These are phyloP conservation scores for Archocentrus centrarchus DNA, from an alignment of 2,113 vertebrate species.

Conservation along the genomic window DNA sequence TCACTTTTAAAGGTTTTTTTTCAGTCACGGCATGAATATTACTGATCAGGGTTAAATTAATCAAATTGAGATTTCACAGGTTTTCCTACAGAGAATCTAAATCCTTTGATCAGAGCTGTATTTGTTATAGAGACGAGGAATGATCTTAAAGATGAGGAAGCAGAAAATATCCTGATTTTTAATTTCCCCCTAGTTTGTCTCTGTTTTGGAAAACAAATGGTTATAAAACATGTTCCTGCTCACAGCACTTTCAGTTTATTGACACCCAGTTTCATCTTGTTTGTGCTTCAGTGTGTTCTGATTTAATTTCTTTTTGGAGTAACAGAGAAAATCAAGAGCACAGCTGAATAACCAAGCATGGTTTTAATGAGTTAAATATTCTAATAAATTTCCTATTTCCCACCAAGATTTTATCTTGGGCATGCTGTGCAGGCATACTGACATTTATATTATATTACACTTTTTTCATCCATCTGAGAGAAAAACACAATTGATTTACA, in stretches of 20 bases:
- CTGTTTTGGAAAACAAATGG: not conserved
- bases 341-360: not conserved
- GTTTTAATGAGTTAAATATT: not conserved
- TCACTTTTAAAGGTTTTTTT: not conserved
- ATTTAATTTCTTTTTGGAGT: not conserved
- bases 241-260: not conserved
- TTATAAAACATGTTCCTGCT: not conserved
- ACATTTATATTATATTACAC: not conserved
- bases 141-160: fast-evolving
- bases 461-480: not conserved
- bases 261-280: not conserved
- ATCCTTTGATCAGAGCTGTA: not conserved
- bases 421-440: not conserved
- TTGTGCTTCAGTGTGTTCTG: not conserved
- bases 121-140: not conserved
- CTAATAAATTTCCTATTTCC: not conserved
- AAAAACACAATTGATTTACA: not conserved
- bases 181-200: not conserved
- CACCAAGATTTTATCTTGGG: not conserved
- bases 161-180: not conserved
- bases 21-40: not conserved
- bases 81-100: not conserved
- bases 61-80: not conserved
- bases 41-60: not conserved
- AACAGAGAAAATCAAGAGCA: no score